Conservation (phyloP, 2,888 invertebrate genomes). For the Ariolimax columbianus region DNA sequence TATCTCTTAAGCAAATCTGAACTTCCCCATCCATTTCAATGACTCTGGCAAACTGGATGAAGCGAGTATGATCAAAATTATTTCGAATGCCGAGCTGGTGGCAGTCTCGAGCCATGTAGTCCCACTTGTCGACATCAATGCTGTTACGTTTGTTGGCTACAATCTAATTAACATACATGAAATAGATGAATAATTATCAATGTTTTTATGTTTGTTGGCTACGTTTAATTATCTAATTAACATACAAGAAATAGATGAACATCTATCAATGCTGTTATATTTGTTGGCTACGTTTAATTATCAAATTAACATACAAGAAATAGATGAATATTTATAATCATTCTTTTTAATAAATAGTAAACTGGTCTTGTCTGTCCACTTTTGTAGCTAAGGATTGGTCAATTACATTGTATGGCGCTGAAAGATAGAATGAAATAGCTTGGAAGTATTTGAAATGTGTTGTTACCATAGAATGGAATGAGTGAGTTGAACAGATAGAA, state of each 20-base stretch:
- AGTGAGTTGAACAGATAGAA: too few species aligned
- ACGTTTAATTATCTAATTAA: too few species aligned
- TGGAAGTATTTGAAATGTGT: too few species aligned
- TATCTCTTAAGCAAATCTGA: conserved; percentile 79
- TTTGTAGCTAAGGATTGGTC: too few species aligned
- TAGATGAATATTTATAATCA: too few species aligned
- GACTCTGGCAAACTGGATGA: conserved; percentile 78
- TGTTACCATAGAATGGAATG: too few species aligned
- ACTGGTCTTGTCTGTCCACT: too few species aligned
- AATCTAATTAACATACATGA: conserved; percentile 75
- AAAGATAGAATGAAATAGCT: too few species aligned
- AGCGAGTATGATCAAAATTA: conserved; percentile 79
- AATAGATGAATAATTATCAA: neutral
- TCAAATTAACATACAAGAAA: too few species aligned
- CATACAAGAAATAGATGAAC: too few species aligned
- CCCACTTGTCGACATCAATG: conserved; percentile 85
- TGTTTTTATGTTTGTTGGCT: neutral
- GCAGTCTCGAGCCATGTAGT: conserved; percentile 83
- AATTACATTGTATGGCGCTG: too few species aligned
- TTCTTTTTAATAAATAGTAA: too few species aligned
- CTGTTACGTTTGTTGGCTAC: conserved; percentile 82
- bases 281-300: neutral
- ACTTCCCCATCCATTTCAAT: conserved; percentile 53
- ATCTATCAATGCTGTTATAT: neutral
- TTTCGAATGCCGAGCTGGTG: conserved; percentile 79